Conservation (phyloP, 2,797 vertebrate species). For the Botia kubotai region DNA sequence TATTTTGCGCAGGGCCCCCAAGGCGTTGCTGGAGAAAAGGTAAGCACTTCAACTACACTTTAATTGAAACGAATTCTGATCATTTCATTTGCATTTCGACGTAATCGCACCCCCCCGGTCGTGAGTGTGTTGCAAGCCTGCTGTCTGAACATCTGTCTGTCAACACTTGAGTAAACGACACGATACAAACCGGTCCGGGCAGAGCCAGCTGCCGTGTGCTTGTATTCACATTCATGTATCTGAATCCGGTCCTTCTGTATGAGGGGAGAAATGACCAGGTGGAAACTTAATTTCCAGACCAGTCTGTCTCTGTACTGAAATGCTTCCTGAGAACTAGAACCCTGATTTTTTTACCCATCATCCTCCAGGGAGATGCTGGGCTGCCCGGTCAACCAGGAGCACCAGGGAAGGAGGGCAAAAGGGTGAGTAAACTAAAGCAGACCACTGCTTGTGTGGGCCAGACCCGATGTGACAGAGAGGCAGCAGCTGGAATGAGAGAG, state of each 20-base stretch:
- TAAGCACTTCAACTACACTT: conserved; percentile 36
- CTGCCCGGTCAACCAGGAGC: conserved; percentile 82
- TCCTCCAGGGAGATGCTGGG: conserved; percentile 80
- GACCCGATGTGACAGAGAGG: background rate
- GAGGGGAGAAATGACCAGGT: conserved; percentile 22
- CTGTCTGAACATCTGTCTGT: conserved; percentile 61
- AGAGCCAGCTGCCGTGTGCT: conserved; percentile 34
- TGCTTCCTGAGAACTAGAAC: conserved; percentile 10
- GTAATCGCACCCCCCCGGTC: conserved; percentile 24
- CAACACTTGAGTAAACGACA: conserved; percentile 45
- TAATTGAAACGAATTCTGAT: background rate
- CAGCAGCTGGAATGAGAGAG: conserved; percentile 70
- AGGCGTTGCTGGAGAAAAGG: conserved; percentile 60
- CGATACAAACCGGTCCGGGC: conserved; percentile 22
- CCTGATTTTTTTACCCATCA: conserved; percentile 48
- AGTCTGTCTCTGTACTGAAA: background rate
- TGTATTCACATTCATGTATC: conserved; percentile 33
- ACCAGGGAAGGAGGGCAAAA: conserved; percentile 93
- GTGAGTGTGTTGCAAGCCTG: conserved; percentile 60
- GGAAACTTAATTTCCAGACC: conserved; percentile 7
- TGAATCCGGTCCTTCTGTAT: conserved; percentile 4
- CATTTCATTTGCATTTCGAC: conserved; percentile 5
- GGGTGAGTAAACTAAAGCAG: conserved; percentile 87
- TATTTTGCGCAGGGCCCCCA: conserved; percentile 53
- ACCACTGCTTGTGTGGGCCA: conserved; percentile 60